These are phyloP conservation scores for Mantis religiosa DNA, from an alignment of 2,888 invertebrate species.

Conservation along the genomic window DNA sequence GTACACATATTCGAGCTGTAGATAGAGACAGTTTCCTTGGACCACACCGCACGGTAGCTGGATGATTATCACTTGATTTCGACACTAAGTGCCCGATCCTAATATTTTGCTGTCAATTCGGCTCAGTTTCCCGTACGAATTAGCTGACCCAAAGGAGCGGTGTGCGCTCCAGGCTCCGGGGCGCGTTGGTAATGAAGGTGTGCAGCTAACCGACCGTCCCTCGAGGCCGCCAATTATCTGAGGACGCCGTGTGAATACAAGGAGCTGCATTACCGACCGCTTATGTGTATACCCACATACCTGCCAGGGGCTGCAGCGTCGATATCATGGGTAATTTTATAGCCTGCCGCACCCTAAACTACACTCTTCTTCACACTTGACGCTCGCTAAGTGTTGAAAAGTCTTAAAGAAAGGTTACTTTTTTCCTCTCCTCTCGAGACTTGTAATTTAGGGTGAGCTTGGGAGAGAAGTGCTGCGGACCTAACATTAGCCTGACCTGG, in stretches of 20 bases:
- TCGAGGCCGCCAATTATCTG: neutral
- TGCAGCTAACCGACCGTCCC: neutral
- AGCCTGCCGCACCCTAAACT: neutral
- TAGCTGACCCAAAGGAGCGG: neutral
- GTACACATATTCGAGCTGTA: neutral
- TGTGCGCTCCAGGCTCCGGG: neutral
- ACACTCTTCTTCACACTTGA: conserved; percentile 5
- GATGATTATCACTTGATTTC: neutral
- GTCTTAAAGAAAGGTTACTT: neutral
- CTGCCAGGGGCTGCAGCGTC: neutral
- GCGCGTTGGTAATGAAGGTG: neutral
- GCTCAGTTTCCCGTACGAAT: neutral
- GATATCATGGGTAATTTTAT: conserved; percentile 23
- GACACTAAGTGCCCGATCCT: neutral
- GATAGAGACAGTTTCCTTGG: neutral
- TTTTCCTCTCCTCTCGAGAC: neutral
- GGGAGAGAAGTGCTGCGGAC: neutral
- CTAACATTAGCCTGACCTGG: neutral
- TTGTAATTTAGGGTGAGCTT: neutral
- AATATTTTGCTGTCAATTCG: neutral
- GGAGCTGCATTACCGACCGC: neutral
- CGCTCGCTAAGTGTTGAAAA: conserved; percentile 21
- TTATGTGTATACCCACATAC: conserved; percentile 1
- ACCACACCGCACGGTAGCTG: neutral
- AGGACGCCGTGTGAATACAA: neutral